phyloP scores from a whole-genome alignment of 2,888 invertebrate species.

The Diadegma fenestrale region DNA sequence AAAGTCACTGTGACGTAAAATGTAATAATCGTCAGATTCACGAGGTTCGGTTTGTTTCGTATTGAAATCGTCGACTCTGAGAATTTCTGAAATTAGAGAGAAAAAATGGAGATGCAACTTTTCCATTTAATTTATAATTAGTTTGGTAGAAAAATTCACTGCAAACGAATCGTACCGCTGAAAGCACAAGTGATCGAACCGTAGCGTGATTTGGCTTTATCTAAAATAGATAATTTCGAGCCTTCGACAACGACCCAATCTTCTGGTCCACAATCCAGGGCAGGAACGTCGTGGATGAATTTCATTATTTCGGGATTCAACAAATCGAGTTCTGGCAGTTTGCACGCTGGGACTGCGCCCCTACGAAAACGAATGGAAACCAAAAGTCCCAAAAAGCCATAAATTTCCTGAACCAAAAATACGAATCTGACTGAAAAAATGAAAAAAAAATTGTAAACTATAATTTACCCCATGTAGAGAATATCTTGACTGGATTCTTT shows the following conservation, averaged over 20 bases:
- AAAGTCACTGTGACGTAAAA: conserved; percentile 89
- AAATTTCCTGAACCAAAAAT: neutral
- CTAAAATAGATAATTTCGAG: conserved; percentile 86
- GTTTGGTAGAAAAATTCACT: neutral
- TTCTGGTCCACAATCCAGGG: conserved; percentile 88
- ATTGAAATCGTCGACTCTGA: conserved; percentile 89
- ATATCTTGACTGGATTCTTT: conserved; percentile 76
- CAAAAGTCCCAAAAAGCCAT: neutral
- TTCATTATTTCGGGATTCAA: conserved; percentile 91
- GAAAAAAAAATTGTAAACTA: conserved; percentile 32
- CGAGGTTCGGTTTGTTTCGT: conserved; percentile 86
- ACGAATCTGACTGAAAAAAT: neutral
- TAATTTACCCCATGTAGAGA: conserved; percentile 72
- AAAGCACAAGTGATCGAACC: conserved; percentile 83
- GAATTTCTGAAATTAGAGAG: conserved; percentile 87
- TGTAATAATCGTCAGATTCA: conserved; percentile 87
- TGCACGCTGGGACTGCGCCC: conserved; percentile 86
- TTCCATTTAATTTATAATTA: neutral
- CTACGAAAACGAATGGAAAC: conserved; percentile 67
- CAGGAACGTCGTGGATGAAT: conserved; percentile 88
- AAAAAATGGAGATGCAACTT: neutral
- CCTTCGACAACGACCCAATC: conserved; percentile 91
- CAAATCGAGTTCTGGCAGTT: conserved; percentile 88
- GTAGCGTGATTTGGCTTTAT: conserved; percentile 84
- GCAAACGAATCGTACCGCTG: conserved; percentile 74